Evolutionary conservation across 1,140 invertebrate genomes (phyloP).

Genomic region (Bombus affinis): DNA sequence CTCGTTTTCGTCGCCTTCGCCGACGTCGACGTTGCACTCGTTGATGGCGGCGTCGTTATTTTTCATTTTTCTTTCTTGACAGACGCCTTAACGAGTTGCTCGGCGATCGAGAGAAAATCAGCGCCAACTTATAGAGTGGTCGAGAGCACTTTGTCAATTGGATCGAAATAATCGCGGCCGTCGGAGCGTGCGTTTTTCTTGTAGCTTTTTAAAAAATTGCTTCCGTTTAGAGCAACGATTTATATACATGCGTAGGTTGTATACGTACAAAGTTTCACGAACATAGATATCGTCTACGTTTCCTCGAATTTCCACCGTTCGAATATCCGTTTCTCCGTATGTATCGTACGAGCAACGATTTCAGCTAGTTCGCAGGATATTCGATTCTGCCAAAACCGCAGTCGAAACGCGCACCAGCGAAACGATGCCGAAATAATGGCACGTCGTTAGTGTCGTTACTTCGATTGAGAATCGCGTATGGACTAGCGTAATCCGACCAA

Average conservation of each 20-base stretch:
- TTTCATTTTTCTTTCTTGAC: conserved; percentile 35
- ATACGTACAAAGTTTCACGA: background rate
- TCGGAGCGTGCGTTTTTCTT: background rate
- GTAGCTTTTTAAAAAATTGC: background rate
- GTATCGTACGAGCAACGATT: background rate
- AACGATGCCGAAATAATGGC: conserved; percentile 15
- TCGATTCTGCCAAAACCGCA: background rate
- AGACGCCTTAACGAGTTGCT: conserved; percentile 39
- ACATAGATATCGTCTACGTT: background rate
- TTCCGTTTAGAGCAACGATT: background rate
- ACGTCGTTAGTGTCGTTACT: conserved; percentile 27
- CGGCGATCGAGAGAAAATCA: conserved; percentile 36
- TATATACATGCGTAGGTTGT: background rate
- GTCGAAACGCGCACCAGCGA: background rate
- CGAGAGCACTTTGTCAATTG: conserved; percentile 22
- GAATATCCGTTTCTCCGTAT: background rate
- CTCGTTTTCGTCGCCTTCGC: background rate
- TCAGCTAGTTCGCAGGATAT: background rate
- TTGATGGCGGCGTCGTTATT: conserved; percentile 9
- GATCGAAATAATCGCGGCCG: conserved; percentile 12
- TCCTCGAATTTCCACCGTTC: background rate
- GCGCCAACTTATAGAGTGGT: background rate
- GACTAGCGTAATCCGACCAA: background rate
- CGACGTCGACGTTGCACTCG: background rate
- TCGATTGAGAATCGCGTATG: conserved; percentile 13